These are phyloP conservation scores for Hemichromis elongatus DNA, from an alignment of 2,113 vertebrate genomes.

Conservation along the genomic window DNA sequence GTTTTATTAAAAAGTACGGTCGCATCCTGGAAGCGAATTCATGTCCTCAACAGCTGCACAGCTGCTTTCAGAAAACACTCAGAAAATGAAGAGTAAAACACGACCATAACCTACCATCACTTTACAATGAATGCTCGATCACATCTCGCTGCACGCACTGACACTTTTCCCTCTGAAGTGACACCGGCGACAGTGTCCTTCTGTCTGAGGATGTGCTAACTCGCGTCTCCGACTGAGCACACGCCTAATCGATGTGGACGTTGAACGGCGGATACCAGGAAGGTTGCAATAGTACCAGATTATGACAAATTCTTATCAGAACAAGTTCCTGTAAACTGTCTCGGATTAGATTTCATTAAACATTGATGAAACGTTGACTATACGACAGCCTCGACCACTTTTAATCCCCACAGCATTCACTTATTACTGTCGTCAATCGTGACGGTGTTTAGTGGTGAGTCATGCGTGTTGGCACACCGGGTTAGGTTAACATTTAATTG, in stretches of 20 bases:
- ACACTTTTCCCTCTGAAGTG: neutral
- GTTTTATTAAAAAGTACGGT: neutral
- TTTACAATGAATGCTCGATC: neutral
- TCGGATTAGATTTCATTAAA: neutral
- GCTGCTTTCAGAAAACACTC: neutral
- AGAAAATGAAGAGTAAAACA: neutral
- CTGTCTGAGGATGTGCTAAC: neutral
- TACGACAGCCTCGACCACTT: neutral
- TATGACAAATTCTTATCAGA: neutral
- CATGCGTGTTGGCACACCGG: neutral
- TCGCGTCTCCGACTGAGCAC: neutral
- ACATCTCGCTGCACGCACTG: neutral
- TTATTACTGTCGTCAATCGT: constrained; percentile 26
- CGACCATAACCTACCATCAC: neutral
- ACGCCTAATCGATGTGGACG: neutral
- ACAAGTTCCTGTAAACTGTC: neutral
- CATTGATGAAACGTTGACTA: neutral
- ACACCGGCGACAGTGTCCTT: neutral
- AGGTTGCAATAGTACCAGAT: neutral
- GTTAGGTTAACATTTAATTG: constrained; percentile 15
- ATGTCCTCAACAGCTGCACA: neutral
- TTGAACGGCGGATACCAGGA: neutral
- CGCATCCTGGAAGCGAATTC: neutral
- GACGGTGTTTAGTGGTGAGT: constrained; percentile 7
- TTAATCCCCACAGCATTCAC: neutral